Evolutionary conservation across 2,113 vertebrate genomes (phyloP), one percentile per base, ranked within the genome.

Genomic region (Ammospiza caudacuta): DNA sequence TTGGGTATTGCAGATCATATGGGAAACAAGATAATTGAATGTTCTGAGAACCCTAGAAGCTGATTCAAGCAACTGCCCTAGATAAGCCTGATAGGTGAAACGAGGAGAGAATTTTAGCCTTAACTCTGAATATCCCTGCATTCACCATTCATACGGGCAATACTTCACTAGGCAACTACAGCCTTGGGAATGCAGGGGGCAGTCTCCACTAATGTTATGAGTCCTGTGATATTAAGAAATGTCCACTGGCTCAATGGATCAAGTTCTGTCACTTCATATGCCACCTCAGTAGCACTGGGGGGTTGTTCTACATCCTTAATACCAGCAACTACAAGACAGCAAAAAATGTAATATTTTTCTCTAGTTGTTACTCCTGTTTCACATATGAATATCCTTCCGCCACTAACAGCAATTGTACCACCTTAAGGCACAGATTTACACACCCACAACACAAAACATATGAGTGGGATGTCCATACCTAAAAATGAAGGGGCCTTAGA

Each of bases 11-110:
- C 61, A 86, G 85, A 83, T 81, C 93, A 92, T 94, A 52, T 61
- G 93, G 92, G 96, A 96, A 96, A 95, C 64, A 89, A 97, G 93
- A 95, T 97, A 96, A 96, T 96, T 95, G 91, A 96, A 96, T 90
- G 82, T 92, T 95, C 90, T 44, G 68, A 94, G 93, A 96, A 95
- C 87, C 82, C 80, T 92, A 83, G 83, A 84, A 96, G 90, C 92
- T 89, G 94, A 93, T 96, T 87, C 76, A 76, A 84, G 58, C 43
- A 82, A 66, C 86, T 96, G 95, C 80, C 95, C 92, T 96, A 96
- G 90, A 96, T 96, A 93, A 96, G 63, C 84, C 41, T 93, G 70
- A 47, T 87, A 93, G 86, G 94, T 92, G 89, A 96, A 87, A 64
- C 0, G 0, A 93, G 83, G 80, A 88, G 46, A 63, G 63, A 47